Evolutionary conservation across 37 sponge, comb jelly and placozoan genomes (phyloP), one percentile per base, ranked within the genome.

Genomic region (Amphimedon queenslandica): DNA sequence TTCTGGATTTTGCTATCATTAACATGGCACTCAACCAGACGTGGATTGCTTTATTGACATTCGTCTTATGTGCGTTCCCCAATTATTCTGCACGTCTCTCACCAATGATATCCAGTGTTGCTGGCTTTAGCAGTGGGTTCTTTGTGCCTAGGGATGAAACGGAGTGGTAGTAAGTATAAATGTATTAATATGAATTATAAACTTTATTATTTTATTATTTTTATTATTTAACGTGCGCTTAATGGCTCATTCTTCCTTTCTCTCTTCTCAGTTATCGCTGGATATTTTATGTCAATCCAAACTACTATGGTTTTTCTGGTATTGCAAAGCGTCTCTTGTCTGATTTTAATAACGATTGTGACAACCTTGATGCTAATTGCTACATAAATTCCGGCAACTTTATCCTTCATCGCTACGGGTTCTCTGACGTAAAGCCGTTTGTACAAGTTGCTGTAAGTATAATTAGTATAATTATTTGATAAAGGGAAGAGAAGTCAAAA

Each of bases 101-200:
- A 1, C 89, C 96, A 0, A 57, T 87, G 38, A 47, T 91, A 16
- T 57, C 92, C 11, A 68, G 78, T 37, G 81, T 90, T 0, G 80
- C 84, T 36, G 96, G 96, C 18, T 95, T 95, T 76, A 86, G 90
- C 37, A 84, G 92, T 70, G 96, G 96, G 6, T 95, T 95, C 81
- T 91, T 95, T 63, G 69, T 91, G 4, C 92, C 92, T 33, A 51
- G 68, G 13, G 55, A 67, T 0, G 60, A 57, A 3, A 82, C 92
- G 70, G 69, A 66, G 24, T 66, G 66, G 63, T 76, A 61, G 86
- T 89, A 86, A 69, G 82, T 47, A 3, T 2, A 29, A 3, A 53
- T 37, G 11, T 40, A 3, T 3, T 41, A 70, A 4, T 25, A 10
- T 41, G 5, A 41, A n/a, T n/a, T n/a, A n/a, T n/a, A n/a, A 24